Base-by-base conservation (phyloP, 1,140 invertebrate species). In the Cydia fagiglandana region DNA sequence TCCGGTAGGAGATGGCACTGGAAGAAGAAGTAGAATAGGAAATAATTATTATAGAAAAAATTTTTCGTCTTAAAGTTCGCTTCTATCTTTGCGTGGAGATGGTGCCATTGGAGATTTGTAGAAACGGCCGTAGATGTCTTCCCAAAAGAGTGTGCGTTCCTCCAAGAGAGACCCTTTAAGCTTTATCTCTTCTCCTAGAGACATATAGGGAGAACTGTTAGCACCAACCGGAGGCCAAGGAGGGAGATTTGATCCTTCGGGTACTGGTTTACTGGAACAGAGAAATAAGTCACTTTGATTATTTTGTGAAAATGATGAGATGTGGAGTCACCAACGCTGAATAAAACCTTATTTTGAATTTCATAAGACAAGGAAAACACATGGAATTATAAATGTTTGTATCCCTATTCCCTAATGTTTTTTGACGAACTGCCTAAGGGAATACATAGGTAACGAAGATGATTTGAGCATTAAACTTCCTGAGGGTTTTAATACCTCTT, bases 71-170 rank as follows among this genome's bases (percentile, higher is more conserved):
- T 68, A 66, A 66, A 66, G 64, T 66, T 66, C 64, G 12, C 64
- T 66, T 66, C 30, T 66, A 34, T 15, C 64, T 30, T 15, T 15
- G 15, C 15, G 30, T n/a, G 15, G 34, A 15, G 28, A n/a, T 53
- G 80, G 78, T 13, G 75, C 56, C 7, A 61, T 13, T 4, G 80
- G 78, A n/a, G 24, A 12, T 9, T 53, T 41, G 20, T 79, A 79
- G 64, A 79, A 73, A 15, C 76, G 47, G 1, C 53, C 28, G 38
- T 81, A 81, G 38, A 81, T 78, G 12, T 53, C 70, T 13, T 76
- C 75, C 80, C 80, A 81, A 45, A 81, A 79, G 0, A 13, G 73
- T 38, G 50, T 17, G 7, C 78, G 66, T 12, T 38, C n/a, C 50
- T 75, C 47, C 24, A 78, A 17, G 17, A 79, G 50, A 4, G 66